Evolutionary conservation across 2,888 invertebrate genomes (phyloP).

Genomic region (Aphodius granarius): DNA sequence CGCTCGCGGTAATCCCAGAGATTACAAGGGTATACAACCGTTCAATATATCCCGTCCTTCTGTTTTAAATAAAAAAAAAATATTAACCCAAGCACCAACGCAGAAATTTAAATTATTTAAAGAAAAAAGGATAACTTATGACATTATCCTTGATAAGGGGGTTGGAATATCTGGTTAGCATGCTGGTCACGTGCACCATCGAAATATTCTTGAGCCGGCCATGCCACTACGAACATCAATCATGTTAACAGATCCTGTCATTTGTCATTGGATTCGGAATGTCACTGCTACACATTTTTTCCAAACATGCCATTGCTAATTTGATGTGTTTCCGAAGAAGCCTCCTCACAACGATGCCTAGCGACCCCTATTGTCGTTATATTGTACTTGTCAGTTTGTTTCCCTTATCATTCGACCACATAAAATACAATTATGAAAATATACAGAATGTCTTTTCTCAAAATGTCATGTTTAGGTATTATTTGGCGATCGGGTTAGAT

Average conservation of each 20-base stretch:
- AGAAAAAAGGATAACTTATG: background rate
- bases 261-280: conserved; percentile 41
- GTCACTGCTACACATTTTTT: conserved; percentile 33
- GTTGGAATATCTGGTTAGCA: conserved; percentile 21
- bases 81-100: background rate
- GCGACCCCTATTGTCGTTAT: background rate
- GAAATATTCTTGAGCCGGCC: conserved; percentile 41
- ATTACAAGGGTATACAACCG: background rate
- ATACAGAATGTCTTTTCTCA: background rate
- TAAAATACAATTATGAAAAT: background rate
- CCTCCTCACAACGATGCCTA: background rate
- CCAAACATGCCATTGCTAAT: background rate
- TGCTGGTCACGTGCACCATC: conserved; percentile 41
- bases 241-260: conserved; percentile 39
- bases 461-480: too few relatives aligned
- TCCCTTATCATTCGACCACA: too few relatives aligned
- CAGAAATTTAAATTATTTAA: too few relatives aligned
- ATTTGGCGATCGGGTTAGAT: too few relatives aligned
- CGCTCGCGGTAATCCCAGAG: background rate
- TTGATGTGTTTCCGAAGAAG: background rate
- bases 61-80: background rate
- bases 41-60: background rate
- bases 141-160: background rate
- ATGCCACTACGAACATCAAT: conserved; percentile 38
- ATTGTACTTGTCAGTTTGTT: background rate